Base-by-base conservation (phyloP, 2,888 invertebrate species). In the Subacronicta megacephala region DNA sequence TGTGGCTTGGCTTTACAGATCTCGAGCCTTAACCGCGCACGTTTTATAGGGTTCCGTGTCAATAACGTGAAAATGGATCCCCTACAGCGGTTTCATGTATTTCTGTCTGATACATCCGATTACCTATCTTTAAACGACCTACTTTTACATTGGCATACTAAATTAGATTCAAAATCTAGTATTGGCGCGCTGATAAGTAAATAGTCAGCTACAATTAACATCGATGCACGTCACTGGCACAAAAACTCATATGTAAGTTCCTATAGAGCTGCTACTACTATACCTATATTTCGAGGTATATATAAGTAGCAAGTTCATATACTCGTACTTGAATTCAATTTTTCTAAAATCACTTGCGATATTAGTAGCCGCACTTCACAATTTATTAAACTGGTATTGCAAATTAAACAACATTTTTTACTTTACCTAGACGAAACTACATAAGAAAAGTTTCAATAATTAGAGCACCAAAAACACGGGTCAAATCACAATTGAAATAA, bases 41-140 rank as follows among this genome's bases (percentile, higher is more conserved):
- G 55, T 72, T 72, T 72, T 72, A 72, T 69, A 60, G 59, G 46
- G 60, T 62, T 66, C 55, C 59, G 60, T 72, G 66, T 60, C 72
- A 62, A 72, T 72, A 72, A 70, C 59, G 62, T 62, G 57, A 66
- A 59, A 72, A 70, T 70, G 66, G 55, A 64, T 56, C 61, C 54
- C 56, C 58, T 72, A 71, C 47, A 50, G 50, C 29, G 53, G 54
- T 33, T 71, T 63, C 62, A 67, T 63, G 51, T 54, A 56, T 67
- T 59, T 71, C 51, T 71, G 60, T 35, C 43, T 64, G 46, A 67
- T 55, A 44, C 40, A 29, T 53, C 18, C 65, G 61, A 56, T 61
- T 57, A 57, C 71, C 54, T 57, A 57, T 71, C 54, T 57, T 49
- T 49, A 63, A 60, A 55, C 42, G 47, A 45, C 47, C 46, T 44